Percentiles rank a stretch among this genome's conserved stretches.
These are phyloP conservation scores for Pangasius macronema DNA, from an alignment of 2,797 vertebrate species.

Conservation along the genomic window DNA sequence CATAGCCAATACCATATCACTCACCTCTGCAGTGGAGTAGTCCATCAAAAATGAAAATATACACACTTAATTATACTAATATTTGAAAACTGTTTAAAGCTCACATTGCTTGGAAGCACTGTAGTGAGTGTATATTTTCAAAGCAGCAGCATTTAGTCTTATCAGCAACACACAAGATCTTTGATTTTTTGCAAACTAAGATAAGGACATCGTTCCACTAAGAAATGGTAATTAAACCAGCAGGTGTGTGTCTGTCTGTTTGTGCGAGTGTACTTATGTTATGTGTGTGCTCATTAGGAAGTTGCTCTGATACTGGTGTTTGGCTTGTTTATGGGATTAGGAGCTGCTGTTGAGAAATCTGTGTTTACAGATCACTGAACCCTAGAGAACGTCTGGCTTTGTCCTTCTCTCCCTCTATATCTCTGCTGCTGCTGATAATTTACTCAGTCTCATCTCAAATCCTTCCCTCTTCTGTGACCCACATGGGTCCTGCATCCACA, in stretches of 20 bases:
- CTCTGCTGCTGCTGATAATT: constrained; percentile 28
- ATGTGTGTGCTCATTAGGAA: constrained; percentile 5
- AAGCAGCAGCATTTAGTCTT: background rate
- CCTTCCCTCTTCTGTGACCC: constrained; percentile 11
- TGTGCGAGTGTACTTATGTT: background rate
- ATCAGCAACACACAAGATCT: background rate
- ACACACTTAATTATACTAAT: constrained; percentile 23
- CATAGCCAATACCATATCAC: background rate
- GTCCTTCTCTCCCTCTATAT: constrained; percentile 4
- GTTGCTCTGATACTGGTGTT: background rate
- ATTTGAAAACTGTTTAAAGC: constrained; percentile 14
- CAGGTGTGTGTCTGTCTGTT: background rate
- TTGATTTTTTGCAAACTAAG: background rate
- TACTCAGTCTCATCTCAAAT: constrained; percentile 38
- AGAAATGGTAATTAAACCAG: constrained; percentile 21
- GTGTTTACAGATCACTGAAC: constrained; percentile 30
- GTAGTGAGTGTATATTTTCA: constrained; percentile 13
- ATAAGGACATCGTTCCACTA: constrained; percentile 14
- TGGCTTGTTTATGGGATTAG: constrained; percentile 32
- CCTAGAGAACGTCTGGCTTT: constrained; percentile 25
- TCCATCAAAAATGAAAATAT: constrained; percentile 22
- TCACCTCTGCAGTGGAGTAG: background rate
- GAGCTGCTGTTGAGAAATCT: constrained; percentile 25
- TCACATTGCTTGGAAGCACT: background rate
- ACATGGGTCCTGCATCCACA: constrained; percentile 27